Percentiles rank a stretch among this genome's conserved stretches.
Evolutionary conservation across 2,888 invertebrate species (phyloP).

Genomic region (Tridacna crocea): DNA sequence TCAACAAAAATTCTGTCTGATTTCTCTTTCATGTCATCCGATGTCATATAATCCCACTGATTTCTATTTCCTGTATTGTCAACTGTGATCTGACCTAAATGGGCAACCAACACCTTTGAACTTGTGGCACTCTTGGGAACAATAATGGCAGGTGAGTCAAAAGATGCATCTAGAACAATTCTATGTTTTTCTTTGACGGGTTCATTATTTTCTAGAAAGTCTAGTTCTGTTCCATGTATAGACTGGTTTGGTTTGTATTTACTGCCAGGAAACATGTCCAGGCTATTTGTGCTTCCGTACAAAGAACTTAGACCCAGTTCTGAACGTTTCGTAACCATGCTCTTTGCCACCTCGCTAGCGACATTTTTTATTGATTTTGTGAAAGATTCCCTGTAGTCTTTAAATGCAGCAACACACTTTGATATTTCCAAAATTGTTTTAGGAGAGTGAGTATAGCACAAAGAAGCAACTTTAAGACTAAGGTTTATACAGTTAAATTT

Average conservation of each 20-base stretch:
- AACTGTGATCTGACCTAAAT: slow-evolving; percentile 93
- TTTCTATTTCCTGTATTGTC: slow-evolving; percentile 66
- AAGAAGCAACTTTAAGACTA: slow-evolving; percentile 90
- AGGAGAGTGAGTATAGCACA: slow-evolving; percentile 97
- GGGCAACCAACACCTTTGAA: slow-evolving; percentile 94
- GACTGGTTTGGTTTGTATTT: slow-evolving; percentile 45
- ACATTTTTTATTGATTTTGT: slow-evolving; percentile 94
- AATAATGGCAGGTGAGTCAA: slow-evolving; percentile 96
- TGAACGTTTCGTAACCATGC: slow-evolving; percentile 86
- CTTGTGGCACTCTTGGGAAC: slow-evolving; percentile 92
- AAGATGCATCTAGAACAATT: slow-evolving; percentile 85
- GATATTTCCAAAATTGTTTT: slow-evolving; percentile 93
- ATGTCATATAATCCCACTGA: slow-evolving; percentile 23
- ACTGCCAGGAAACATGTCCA: slow-evolving; percentile 44
- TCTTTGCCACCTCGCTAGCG: slow-evolving; percentile 96
- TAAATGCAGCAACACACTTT: slow-evolving; percentile 95
- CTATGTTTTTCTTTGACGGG: slow-evolving; percentile 29
- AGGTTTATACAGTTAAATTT: slow-evolving; percentile 48
- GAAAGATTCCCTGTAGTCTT: slow-evolving; percentile 93
- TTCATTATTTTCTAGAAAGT: slow-evolving; percentile 50
- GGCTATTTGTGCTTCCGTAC: slow-evolving; percentile 59
- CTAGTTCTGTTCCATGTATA: slow-evolving; percentile 43
- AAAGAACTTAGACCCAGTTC: slow-evolving; percentile 52
- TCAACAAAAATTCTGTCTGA: slow-evolving; percentile 60
- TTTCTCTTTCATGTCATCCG: slow-evolving; percentile 38